Percentiles rank a stretch among this genome's conserved stretches.
phyloP scores from a whole-genome alignment of 2,888 invertebrate species.

The Mantis religiosa region DNA sequence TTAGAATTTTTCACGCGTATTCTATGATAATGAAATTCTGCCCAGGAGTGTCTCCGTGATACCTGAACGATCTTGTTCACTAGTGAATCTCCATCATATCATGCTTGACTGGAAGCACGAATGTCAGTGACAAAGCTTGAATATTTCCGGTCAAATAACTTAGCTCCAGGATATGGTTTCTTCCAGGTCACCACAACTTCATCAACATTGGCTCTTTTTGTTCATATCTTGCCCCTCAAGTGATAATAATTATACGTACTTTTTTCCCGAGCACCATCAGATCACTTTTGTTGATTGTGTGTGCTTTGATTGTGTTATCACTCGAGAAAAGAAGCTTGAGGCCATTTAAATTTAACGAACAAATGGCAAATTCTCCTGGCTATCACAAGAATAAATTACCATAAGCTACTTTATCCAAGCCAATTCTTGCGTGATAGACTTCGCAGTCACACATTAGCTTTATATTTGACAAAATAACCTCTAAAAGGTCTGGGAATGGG shows the following conservation, averaged over 20 bases:
- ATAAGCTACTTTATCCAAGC: no score
- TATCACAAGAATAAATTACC: no score
- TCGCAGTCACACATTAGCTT: no score
- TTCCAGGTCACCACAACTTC: not conserved
- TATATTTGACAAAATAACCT: no score
- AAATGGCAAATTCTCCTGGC: not conserved
- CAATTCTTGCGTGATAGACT: no score
- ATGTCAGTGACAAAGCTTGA: not conserved
- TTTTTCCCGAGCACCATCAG: not conserved
- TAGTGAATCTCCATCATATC: not conserved
- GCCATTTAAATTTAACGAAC: not conserved
- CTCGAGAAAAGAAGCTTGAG: no score
- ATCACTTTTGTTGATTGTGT: not conserved
- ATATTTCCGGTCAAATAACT: not conserved
- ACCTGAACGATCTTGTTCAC: not conserved
- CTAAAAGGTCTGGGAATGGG: no score
- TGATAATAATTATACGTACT: not conserved
- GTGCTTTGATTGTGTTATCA: not conserved
- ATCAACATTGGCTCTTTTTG: not conserved
- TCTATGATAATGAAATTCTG: not conserved
- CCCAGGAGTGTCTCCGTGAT: not conserved
- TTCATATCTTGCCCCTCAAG: not conserved
- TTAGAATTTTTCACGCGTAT: not conserved
- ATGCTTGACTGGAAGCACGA: not conserved
- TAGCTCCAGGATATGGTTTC: not conserved